Conservation (phyloP, 1,140 invertebrate species). For the Hylaeus anthracinus region DNA sequence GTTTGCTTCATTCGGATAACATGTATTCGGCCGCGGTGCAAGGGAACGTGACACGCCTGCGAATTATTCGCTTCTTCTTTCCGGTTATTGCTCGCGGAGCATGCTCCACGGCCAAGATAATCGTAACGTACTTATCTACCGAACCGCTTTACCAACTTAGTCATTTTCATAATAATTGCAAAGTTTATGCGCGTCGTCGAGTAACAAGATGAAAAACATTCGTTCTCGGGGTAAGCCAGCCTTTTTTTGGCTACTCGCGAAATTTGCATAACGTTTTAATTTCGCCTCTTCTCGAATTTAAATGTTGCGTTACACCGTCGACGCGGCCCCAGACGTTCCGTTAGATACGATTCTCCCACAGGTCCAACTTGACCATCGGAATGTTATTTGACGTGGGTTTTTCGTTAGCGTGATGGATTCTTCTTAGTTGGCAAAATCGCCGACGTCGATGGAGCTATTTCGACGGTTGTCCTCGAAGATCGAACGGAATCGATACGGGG, state of each 20-base stretch:
- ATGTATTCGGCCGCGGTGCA: too few relatives aligned
- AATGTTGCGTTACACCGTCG: neutral
- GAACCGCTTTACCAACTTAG: too few relatives aligned
- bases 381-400: neutral
- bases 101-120: neutral
- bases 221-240: neutral
- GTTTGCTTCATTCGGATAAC: neutral
- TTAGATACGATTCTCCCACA: neutral
- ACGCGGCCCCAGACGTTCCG: neutral
- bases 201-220: neutral
- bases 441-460: too few relatives aligned
- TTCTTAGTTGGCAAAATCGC: too few relatives aligned
- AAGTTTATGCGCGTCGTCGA: neutral
- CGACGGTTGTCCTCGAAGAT: neutral
- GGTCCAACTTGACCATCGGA: neutral
- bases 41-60: too few relatives aligned
- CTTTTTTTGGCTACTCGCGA: neutral
- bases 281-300: neutral
- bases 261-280: conserved; percentile 3
- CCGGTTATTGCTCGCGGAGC: neutral
- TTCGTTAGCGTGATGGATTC: neutral
- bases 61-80: neutral
- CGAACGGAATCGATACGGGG: neutral
- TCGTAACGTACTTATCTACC: neutral
- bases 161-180: neutral